Base-by-base conservation (phyloP, 2,113 vertebrate species). In the Chroicocephalus ridibundus region DNA sequence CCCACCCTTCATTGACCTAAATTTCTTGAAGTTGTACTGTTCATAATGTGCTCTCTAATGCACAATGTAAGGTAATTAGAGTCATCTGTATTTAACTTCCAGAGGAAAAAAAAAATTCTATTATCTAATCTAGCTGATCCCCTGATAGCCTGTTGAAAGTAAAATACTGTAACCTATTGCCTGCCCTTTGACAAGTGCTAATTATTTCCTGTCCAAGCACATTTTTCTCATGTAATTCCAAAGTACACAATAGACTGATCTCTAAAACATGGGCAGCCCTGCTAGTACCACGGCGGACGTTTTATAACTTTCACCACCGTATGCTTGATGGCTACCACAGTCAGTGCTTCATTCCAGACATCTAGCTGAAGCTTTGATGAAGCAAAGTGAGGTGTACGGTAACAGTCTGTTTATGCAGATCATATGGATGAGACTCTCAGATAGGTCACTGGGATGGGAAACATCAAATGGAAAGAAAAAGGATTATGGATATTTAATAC, bases 181-280 rank as follows among this genome's bases (percentile, higher is more conserved):
- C 96, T 97, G 98, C 98, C 98, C 97, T 97, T 98, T 94, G 98
- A 98, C 98, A 98, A 98, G 97, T 94, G 97, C 98, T 97, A 97
- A 99, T 98, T 98, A 98, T 98, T 99, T 99, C 98, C 99, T 98
- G 98, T 98, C 97, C 97, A 95, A 98, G 97, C 94, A 97, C 97
- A 94, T 98, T 97, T 98, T 96, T 96, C 96, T 96, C 70, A 40
- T 96, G 97, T 97, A 96, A 97, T 97, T 98, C 97, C 94, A 90
- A 96, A 95, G 96, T 96, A 96, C 96, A 98, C 97, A 98, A 97
- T 49, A 94, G 97, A 55, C 96, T 97, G 93, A 96, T 94, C 91
- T 97, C 96, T 95, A 65, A 81, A 96, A 95, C 83, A 72, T 15
- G 80, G 97, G 89, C 92, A 90, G 96, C 90, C 88, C 94, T 87